Evolutionary conservation across 1,140 invertebrate genomes (phyloP).

Genomic region (Teleopsis dalmanni): DNA sequence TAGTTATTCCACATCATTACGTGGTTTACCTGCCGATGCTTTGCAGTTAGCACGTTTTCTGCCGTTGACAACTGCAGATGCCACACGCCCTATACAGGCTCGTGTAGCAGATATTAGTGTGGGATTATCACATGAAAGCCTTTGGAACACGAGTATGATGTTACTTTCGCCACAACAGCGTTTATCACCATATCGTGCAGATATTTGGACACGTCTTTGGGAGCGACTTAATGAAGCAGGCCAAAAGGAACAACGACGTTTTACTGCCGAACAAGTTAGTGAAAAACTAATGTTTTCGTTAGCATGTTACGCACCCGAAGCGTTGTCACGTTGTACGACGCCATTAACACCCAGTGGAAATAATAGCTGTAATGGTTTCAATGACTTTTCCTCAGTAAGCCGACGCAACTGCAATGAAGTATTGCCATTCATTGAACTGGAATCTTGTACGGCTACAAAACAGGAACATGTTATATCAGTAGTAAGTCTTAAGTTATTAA

Average conservation of each 20-base stretch:
- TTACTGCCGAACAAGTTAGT: constrained; percentile 59
- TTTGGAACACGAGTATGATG: constrained; percentile 75
- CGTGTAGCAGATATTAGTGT: constrained; percentile 34
- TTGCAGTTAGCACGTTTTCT: constrained; percentile 57
- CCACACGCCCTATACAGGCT: constrained; percentile 36
- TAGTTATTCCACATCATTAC: constrained; percentile 62
- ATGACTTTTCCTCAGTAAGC: constrained; percentile 47
- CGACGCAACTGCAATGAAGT: constrained; percentile 46
- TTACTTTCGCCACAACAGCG: constrained; percentile 72
- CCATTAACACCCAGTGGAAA: constrained; percentile 65
- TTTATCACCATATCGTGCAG: constrained; percentile 66
- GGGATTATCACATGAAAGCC: constrained; percentile 52
- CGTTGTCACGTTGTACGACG: constrained; percentile 71
- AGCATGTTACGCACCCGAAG: constrained; percentile 77
- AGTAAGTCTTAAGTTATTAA: constrained; percentile 45
- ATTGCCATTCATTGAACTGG: constrained; percentile 73
- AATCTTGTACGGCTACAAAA: constrained; percentile 76
- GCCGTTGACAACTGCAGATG: constrained; percentile 57
- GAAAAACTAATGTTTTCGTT: constrained; percentile 69
- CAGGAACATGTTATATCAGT: constrained; percentile 81
- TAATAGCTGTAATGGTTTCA: constrained; percentile 44
- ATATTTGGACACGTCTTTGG: constrained; percentile 77
- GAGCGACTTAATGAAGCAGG: constrained; percentile 52
- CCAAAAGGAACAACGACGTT: constrained; percentile 53
- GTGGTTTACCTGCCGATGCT: constrained; percentile 62